These are phyloP conservation scores for Polia nebulosa DNA, from an alignment of 2,888 invertebrate genomes.

Conservation along the genomic window DNA sequence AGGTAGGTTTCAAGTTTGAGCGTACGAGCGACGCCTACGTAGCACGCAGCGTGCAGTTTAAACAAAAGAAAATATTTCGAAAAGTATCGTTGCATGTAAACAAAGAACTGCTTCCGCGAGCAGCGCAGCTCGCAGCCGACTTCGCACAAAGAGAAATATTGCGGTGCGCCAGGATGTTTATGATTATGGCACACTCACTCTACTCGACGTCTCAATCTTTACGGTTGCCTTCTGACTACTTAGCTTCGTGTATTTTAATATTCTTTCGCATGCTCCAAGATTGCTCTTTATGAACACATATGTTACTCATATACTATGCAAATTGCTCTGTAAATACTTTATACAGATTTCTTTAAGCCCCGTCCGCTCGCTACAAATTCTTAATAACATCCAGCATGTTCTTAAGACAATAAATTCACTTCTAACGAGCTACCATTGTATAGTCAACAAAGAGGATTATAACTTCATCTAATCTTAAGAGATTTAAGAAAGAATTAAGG, in stretches of 20 bases:
- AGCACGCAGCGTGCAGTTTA: slow-evolving; percentile 83
- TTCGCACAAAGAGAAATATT: slow-evolving; percentile 88
- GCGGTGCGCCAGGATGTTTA: slow-evolving; percentile 87
- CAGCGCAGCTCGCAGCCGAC: slow-evolving; percentile 81
- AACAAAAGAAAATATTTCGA: slow-evolving; percentile 89
- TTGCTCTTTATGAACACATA: slow-evolving; percentile 51
- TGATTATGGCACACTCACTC: slow-evolving; percentile 87
- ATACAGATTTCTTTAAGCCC: slow-evolving; percentile 32
- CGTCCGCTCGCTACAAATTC: slow-evolving; percentile 47
- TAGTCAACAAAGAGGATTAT: slow-evolving; percentile 71
- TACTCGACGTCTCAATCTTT: slow-evolving; percentile 84
- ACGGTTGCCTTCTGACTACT: slow-evolving; percentile 78
- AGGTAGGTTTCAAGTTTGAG: slow-evolving; percentile 19
- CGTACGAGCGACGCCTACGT: slow-evolving; percentile 67
- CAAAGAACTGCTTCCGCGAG: slow-evolving; percentile 85
- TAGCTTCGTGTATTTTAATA: slow-evolving; percentile 72
- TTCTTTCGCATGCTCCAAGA: slow-evolving; percentile 62
- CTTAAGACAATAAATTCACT: slow-evolving; percentile 68
- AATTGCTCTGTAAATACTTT: slow-evolving; percentile 42
- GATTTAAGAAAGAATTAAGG: slow-evolving; percentile 67
- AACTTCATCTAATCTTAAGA: slow-evolving; percentile 71
- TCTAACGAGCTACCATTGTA: slow-evolving; percentile 71
- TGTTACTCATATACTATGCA: slow-evolving; percentile 45
- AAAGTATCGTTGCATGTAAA: slow-evolving; percentile 88
- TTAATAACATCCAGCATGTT: slow-evolving; percentile 48